Base-by-base conservation (phyloP, 2,797 vertebrate species). In the Enteromius mattozi region DNA sequence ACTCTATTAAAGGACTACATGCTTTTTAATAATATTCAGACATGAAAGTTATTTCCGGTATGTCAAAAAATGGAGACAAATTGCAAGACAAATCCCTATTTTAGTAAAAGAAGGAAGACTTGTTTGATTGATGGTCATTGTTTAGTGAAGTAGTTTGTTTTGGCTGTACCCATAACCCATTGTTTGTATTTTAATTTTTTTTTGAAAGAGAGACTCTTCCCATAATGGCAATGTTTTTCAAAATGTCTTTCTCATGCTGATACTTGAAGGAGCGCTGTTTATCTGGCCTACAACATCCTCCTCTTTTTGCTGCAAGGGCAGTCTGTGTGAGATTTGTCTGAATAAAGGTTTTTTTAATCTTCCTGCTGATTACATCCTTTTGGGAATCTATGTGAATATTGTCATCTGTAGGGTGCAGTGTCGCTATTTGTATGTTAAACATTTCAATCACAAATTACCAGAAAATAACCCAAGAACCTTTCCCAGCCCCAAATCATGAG, bases 331-430 rank as follows among this genome's bases (percentile, higher is more conserved):
- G 86, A 87, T 76, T 87, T 85, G 77, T 90, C 84, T 79, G 77
- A 92, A 91, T 92, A 92, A 92, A 91, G 78, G 66, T 81, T 87
- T 89, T 91, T 37, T 63, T 35, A 17, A 71, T 27, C 27, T 63
- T 78, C n/a, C 13, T 27, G 16, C 24, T 59, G 65, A 69, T 77
- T 83, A 45, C 9, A 3, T 84, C 51, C 82, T 78, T 84, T 78
- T 68, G 75, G 75, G 37, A 84, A 78, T 66, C 13, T 16, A 27
- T 78, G 30, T 21, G 61, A 54, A 21, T 65, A 75, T 51, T 49
- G 40, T 51, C 13, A 74, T 35, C 19, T 49, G 37, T 72, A 76
- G 69, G 69, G 17, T 63, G 16, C 21, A 33, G 61, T 40, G 70
- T 68, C 13, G 8, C n/a, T 59, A 21, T 80, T 80, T 68, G 51